phyloP scores from a whole-genome alignment of 2,113 vertebrate species.

The Phaetusa simplex region DNA sequence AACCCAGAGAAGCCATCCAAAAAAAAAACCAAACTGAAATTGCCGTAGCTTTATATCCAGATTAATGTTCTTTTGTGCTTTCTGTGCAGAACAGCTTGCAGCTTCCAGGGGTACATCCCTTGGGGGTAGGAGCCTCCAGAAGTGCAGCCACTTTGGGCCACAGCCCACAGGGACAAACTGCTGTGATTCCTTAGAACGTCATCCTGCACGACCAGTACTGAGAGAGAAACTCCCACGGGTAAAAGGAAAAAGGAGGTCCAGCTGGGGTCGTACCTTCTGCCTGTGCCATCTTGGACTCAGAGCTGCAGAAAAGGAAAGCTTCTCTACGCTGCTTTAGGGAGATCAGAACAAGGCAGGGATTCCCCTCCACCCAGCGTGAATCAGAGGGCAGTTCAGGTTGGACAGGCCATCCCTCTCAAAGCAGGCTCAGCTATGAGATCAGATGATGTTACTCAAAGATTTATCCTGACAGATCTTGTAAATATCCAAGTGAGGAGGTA shows the following conservation, averaged over 20 bases:
- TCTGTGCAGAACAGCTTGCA: background rate
- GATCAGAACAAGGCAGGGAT: background rate
- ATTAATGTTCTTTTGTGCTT: background rate
- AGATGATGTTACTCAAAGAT: background rate
- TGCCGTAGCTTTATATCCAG: background rate
- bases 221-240: background rate
- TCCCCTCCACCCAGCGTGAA: background rate
- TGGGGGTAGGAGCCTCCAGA: background rate
- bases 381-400: background rate
- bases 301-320: background rate
- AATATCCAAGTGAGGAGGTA: background rate
- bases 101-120: background rate
- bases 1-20: background rate
- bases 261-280: accelerated
- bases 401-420: background rate
- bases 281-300: background rate
- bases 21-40: background rate
- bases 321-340: background rate
- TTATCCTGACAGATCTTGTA: background rate
- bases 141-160: background rate
- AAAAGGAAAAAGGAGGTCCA: background rate
- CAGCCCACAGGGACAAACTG: background rate
- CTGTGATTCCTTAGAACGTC: background rate
- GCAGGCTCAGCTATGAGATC: background rate
- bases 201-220: background rate